A percentile compares a stretch with the other conserved stretches of the same genome.
Conservation (phyloP, 2,888 invertebrate genomes). For the Eulithis testata region DNA sequence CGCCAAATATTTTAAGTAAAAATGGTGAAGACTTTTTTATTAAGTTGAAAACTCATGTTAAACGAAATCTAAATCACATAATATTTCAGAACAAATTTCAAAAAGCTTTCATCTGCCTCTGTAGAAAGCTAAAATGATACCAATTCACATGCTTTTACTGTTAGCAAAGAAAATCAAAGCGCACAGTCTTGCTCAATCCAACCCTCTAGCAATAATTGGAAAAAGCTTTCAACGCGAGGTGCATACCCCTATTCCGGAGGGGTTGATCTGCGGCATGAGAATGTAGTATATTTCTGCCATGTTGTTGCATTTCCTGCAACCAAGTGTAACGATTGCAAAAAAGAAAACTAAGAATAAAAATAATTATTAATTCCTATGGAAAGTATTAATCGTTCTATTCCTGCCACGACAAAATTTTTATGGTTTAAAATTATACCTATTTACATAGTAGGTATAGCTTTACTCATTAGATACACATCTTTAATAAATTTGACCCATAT, state of each 20-base stretch:
- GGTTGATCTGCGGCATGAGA: constrained; percentile 58
- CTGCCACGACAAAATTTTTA: no score
- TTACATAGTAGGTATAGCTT: no score
- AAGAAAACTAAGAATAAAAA: constrained; percentile 2
- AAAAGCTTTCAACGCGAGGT: constrained; percentile 61
- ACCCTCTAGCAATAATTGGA: constrained; percentile 54
- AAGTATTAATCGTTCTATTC: no score
- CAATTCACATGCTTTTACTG: constrained; percentile 36
- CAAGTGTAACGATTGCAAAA: constrained; percentile 59
- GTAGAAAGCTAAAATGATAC: constrained; percentile 27
- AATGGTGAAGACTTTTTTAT: background rate
- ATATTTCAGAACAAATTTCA: constrained; percentile 19
- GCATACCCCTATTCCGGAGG: constrained; percentile 46
- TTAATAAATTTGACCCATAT: no score
- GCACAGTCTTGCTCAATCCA: constrained; percentile 26
- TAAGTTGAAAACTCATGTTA: no score
- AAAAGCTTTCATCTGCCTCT: constrained; percentile 15
- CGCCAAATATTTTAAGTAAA: background rate
- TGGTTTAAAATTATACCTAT: no score
- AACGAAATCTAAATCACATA: constrained; percentile 15
- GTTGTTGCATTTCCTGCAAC: constrained; percentile 74
- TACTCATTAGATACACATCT: no score
- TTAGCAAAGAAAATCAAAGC: constrained; percentile 36
- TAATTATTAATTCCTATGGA: background rate
- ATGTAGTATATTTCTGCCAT: constrained; percentile 61